Conservation (phyloP, 2,113 vertebrate genomes). For the Barnardius zonarius region DNA sequence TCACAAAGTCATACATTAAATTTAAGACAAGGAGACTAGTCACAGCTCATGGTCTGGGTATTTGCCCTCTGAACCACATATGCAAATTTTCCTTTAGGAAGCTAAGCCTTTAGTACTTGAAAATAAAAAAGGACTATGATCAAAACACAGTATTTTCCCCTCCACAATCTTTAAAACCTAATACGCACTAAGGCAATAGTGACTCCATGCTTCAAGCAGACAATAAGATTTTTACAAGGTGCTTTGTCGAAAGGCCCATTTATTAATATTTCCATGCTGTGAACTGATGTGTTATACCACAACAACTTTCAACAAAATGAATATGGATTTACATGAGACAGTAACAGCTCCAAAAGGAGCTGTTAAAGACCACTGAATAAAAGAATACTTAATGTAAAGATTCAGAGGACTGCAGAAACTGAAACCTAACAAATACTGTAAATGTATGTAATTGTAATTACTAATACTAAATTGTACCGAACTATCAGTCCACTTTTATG, state of each 20-base stretch:
- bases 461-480: background rate
- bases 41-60: background rate
- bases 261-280: background rate
- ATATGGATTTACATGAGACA: conserved; percentile 2
- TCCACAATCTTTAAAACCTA: background rate
- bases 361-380: background rate
- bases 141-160: background rate
- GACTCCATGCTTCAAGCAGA: background rate
- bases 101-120: background rate
- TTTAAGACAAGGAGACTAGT: background rate
- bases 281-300: background rate
- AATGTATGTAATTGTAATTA: background rate
- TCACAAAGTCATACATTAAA: background rate
- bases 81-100: background rate
- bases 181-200: background rate
- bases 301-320: background rate
- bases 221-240: background rate
- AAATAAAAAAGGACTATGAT: background rate
- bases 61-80: background rate
- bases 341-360: conserved; percentile 39
- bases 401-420: background rate
- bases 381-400: conserved; percentile 13
- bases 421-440: background rate
- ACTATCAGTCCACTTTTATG: conserved; percentile 1
- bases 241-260: background rate